A percentile compares a stretch with the other conserved stretches of the same genome.
Conservation (phyloP, 2,113 vertebrate species). For the Sinocyclocheilus grahami region DNA sequence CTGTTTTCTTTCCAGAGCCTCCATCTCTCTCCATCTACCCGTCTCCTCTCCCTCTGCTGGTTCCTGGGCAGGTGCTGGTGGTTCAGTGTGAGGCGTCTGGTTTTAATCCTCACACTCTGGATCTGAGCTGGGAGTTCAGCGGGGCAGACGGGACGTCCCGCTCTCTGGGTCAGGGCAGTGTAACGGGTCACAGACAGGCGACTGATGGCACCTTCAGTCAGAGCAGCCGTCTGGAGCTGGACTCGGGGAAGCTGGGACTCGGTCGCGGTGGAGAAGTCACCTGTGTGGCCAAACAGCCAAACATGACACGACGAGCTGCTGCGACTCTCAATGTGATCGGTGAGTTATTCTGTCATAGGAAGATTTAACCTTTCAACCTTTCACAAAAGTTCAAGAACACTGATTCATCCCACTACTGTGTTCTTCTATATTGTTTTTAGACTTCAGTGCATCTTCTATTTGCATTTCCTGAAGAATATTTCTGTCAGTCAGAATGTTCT, state of each 20-base stretch:
- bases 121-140: conserved; percentile 76
- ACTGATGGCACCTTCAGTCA: conserved; percentile 80
- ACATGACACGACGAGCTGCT: conserved; percentile 68
- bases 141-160: conserved; percentile 51
- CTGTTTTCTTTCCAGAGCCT: conserved; percentile 53
- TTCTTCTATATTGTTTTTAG: too few species aligned
- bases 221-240: conserved; percentile 68
- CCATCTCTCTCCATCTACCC: conserved; percentile 68
- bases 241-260: conserved; percentile 55
- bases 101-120: conserved; percentile 78
- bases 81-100: conserved; percentile 78
- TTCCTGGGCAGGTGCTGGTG: conserved; percentile 64
- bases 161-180: conserved; percentile 64
- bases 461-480: neutral
- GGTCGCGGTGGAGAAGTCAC: conserved; percentile 73
- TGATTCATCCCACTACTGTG: too few species aligned
- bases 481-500: neutral
- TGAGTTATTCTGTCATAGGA: conserved; percentile 55
- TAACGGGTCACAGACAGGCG: conserved; percentile 74
- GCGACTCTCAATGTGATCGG: conserved; percentile 70
- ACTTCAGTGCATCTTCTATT: too few species aligned
- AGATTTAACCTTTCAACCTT: too few species aligned
- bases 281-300: conserved; percentile 78
- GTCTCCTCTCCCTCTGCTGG: conserved; percentile 67
- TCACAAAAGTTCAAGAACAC: too few species aligned